Conservation (phyloP, 2,113 vertebrate species). For the Podarcis muralis region DNA sequence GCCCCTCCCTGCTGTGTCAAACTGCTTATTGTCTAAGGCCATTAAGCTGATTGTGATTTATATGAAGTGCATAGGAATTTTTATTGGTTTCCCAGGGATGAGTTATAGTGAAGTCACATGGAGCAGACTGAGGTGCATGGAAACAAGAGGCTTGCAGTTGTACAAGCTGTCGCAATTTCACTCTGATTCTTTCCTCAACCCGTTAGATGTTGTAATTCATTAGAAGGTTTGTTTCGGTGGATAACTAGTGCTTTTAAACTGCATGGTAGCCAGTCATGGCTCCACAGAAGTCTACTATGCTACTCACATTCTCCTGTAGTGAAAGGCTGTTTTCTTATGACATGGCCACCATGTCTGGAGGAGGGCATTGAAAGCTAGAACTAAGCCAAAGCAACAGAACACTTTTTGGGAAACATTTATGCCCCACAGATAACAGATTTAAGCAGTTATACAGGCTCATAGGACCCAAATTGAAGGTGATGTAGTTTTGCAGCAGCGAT, state of each 20-base stretch:
- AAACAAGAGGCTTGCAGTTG: background rate
- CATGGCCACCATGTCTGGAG: background rate
- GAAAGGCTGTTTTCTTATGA: background rate
- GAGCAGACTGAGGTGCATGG: constrained; percentile 44
- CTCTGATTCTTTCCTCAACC: background rate
- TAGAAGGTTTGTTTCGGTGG: background rate
- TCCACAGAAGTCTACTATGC: background rate
- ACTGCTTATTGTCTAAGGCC: constrained; percentile 14
- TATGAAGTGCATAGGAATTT: background rate
- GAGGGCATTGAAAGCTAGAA: background rate
- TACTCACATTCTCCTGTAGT: background rate
- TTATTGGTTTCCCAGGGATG: constrained; percentile 53
- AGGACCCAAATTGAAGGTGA: too few relatives aligned
- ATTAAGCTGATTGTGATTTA: constrained; percentile 57
- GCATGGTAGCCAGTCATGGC: background rate
- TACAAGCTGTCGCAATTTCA: constrained; percentile 45
- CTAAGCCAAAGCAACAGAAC: background rate
- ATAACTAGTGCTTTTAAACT: accelerated
- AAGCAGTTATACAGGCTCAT: too few relatives aligned
- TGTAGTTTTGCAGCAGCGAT: too few relatives aligned
- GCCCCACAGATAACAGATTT: too few relatives aligned
- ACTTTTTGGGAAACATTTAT: too few relatives aligned
- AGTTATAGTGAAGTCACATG: constrained; percentile 43
- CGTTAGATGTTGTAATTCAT: constrained; percentile 17
- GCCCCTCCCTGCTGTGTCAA: constrained; percentile 18